Conservation (phyloP, 2,888 invertebrate species). For the Caradrina clavipalpis region DNA sequence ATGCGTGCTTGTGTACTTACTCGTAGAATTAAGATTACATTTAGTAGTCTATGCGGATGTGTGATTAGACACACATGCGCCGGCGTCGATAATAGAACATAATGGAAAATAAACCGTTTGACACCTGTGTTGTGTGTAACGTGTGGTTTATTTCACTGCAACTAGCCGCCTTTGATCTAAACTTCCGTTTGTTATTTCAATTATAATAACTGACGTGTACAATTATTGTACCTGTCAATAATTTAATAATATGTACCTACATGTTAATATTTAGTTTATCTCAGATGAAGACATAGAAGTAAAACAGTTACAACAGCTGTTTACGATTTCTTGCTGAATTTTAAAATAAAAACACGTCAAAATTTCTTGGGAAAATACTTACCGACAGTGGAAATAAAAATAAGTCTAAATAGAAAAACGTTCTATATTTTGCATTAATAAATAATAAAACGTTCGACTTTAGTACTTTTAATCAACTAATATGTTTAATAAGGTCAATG, state of each 20-base stretch:
- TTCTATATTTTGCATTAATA: neutral
- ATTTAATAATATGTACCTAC: constrained; percentile 19
- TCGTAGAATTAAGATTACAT: constrained; percentile 1
- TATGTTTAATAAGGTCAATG: constrained; percentile 19
- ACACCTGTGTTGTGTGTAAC: constrained; percentile 21
- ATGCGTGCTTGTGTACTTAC: neutral
- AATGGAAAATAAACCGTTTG: constrained; percentile 42
- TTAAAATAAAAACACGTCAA: constrained; percentile 17
- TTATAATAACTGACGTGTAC: constrained; percentile 17
- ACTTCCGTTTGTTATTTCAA: constrained; percentile 30
- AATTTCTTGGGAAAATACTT: constrained; percentile 15
- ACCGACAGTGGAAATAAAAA: neutral
- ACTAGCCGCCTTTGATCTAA: constrained; percentile 31
- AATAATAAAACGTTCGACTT: neutral
- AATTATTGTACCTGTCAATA: constrained; percentile 27
- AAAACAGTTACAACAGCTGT: constrained; percentile 32
- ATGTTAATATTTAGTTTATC: constrained; percentile 37
- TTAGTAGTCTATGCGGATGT: constrained; percentile 15
- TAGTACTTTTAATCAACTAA: constrained; percentile 17
- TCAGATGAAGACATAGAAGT: constrained; percentile 21
- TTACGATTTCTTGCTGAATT: constrained; percentile 4
- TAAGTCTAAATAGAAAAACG: neutral
- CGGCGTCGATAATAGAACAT: constrained; percentile 13
- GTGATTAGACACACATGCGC: constrained; percentile 17
- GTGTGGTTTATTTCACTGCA: constrained; percentile 16